These are phyloP conservation scores for Tribolium castaneum DNA, from an alignment of 1,140 invertebrate species.

Conservation along the genomic window DNA sequence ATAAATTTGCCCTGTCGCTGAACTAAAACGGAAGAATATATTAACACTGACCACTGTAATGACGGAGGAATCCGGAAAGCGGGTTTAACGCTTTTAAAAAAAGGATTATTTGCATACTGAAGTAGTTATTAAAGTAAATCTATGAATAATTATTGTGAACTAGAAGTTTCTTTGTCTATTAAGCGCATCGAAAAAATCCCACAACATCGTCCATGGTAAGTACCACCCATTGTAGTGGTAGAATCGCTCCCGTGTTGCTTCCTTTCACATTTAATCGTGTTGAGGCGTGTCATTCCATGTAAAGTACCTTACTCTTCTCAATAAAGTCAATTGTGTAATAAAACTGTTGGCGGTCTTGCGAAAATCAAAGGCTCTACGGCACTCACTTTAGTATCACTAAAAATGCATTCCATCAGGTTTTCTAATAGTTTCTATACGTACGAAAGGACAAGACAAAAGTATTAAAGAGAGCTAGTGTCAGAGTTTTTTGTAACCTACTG, in stretches of 20 bases:
- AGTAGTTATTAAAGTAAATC: conserved; percentile 17
- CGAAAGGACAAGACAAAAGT: no score
- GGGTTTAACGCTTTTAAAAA: not conserved
- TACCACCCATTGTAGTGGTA: conserved; percentile 20
- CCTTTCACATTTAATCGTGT: conserved; percentile 33
- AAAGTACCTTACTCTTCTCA: conserved; percentile 20
- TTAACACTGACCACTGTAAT: conserved; percentile 50
- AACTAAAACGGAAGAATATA: conserved; percentile 54
- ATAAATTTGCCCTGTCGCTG: conserved; percentile 55
- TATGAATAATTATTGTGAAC: not conserved
- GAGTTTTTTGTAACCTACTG: no score
- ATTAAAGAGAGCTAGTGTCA: no score
- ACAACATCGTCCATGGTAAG: not conserved
- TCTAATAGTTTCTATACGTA: no score
- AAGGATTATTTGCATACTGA: not conserved
- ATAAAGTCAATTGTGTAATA: conserved; percentile 33
- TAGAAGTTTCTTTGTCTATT: not conserved
- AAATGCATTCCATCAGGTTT: conserved; percentile 36
- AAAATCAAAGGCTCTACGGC: not conserved
- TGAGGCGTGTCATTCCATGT: conserved; percentile 29
- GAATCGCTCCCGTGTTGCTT: conserved; percentile 17
- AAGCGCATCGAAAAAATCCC: not conserved
- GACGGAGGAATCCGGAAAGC: conserved; percentile 52
- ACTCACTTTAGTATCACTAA: not conserved
- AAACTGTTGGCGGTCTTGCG: conserved; percentile 27